Evolutionary conservation across 2,888 invertebrate species (phyloP), one percentile per base, ranked within the genome.

Genomic region (Linnaemya tessellans): DNA sequence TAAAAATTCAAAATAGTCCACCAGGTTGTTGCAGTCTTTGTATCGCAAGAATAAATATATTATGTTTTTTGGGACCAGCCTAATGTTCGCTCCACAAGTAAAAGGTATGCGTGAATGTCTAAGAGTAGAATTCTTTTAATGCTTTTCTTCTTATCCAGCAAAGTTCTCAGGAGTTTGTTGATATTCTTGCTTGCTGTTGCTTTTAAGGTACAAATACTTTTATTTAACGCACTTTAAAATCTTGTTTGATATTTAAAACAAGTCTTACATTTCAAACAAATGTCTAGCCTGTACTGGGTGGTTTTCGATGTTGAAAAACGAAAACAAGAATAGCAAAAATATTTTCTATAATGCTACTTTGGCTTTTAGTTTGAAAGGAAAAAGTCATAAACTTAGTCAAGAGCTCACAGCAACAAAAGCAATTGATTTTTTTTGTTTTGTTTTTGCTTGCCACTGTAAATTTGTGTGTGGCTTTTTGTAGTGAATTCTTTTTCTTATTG

Each of bases 181-280:
- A 1, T 75, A 0, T 15, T 35, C 0, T 7, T 77, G 41, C n/a
- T 43, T 30, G 67, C n/a, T 67, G 1, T 3, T 68, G 1, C 0
- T 49, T 1, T 30, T 78, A 30, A 56, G 56, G 10, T 58, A 67
- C 15, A 73, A 25, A 62, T 62, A 51, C 38, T 74, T n/a, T 74
- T 62, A 51, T 62, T 68, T 38, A 60, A 68, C 51, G 78, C 78
- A 79, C 78, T 79, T 70, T 79, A 70, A 79, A 70, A 68, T 49
- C 25, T 70, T 60, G 49, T 62, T 43, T 65, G 54, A 64, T 62
- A 35, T 58, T 30, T 22, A 49, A 74, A 41, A 20, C 49, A 62
- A 65, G 75, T 43, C 43, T 64, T 74, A 54, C 43, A 75, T 54
- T 64, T 75, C 54, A 64, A 75, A 65, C 54, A 64, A 9, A 65